Evolutionary conservation across 2,888 invertebrate species (phyloP).

Genomic region (Sarcophaga carnaria): DNA sequence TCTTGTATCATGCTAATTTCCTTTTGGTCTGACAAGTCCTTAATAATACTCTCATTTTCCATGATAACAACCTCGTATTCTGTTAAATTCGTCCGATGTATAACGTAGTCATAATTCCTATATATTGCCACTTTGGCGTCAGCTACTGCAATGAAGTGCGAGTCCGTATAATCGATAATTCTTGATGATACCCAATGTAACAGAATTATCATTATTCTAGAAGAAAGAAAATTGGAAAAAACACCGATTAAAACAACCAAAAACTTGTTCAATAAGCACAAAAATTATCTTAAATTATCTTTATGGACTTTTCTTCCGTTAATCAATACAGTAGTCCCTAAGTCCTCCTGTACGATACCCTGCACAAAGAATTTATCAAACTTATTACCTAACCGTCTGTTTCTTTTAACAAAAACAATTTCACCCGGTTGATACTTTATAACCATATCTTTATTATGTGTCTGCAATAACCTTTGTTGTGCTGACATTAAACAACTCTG

Average conservation of each 20-base stretch:
- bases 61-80: slow-evolving; percentile 6
- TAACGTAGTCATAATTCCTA: slow-evolving; percentile 15
- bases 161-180: slow-evolving; percentile 28
- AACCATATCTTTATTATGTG: slow-evolving; percentile 15
- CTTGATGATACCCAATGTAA: slow-evolving; percentile 25
- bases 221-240: slow-evolving; percentile 3
- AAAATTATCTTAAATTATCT: slow-evolving; percentile 21
- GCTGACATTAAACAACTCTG: slow-evolving; percentile 2
- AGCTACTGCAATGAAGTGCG: slow-evolving; percentile 42
- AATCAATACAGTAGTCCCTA: slow-evolving; percentile 32
- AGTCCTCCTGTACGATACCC: slow-evolving; percentile 15
- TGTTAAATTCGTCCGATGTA: slow-evolving; percentile 33
- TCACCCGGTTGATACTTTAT: slow-evolving; percentile 29
- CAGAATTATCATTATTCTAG: background rate
- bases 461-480: slow-evolving; percentile 13
- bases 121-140: slow-evolving; percentile 37
- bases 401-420: slow-evolving; percentile 43
- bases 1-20: slow-evolving; percentile 25
- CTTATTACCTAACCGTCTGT: slow-evolving; percentile 30
- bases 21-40: background rate
- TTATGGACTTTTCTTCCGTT: slow-evolving; percentile 32
- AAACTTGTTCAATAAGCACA: background rate
- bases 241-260: background rate
- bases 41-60: slow-evolving; percentile 16
- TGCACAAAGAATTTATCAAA: slow-evolving; percentile 25